Conservation (phyloP, 2,888 invertebrate species). For the Monochamus alternatus region DNA sequence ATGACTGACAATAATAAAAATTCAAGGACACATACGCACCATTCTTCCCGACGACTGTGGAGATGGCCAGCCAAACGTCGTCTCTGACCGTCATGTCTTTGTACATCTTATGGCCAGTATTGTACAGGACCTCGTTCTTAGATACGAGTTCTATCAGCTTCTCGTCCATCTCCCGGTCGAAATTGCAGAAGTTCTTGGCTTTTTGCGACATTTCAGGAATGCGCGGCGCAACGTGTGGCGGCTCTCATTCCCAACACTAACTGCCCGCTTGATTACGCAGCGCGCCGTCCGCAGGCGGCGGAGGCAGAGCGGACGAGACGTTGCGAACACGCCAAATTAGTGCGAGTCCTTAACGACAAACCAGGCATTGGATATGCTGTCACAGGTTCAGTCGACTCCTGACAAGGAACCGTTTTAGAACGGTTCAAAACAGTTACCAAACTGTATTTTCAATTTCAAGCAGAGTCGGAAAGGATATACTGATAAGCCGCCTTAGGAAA, state of each 20-base stretch:
- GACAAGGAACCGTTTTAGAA: too few relatives aligned
- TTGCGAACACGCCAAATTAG: slow-evolving; percentile 23
- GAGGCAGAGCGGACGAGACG: slow-evolving; percentile 17
- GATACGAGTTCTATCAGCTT: slow-evolving; percentile 52
- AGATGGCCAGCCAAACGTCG: slow-evolving; percentile 52
- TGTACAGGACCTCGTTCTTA: slow-evolving; percentile 51
- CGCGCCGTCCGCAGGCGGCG: slow-evolving; percentile 31
- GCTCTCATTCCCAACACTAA: slow-evolving; percentile 24
- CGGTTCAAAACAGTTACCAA: too few relatives aligned
- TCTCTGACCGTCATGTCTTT: slow-evolving; percentile 50
- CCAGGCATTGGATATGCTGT: neutral
- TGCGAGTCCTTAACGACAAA: slow-evolving; percentile 9
- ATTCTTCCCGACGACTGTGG: slow-evolving; percentile 49
- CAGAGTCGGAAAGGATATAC: too few relatives aligned
- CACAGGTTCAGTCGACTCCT: too few relatives aligned
- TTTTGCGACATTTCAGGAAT: slow-evolving; percentile 26
- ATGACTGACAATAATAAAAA: neutral
- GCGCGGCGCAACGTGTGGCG: slow-evolving; percentile 11
- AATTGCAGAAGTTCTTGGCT: slow-evolving; percentile 50
- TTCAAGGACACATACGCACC: slow-evolving; percentile 42
- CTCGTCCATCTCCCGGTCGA: slow-evolving; percentile 51
- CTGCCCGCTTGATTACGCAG: slow-evolving; percentile 29
- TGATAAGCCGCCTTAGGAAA: too few relatives aligned
- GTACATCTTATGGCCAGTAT: slow-evolving; percentile 48
- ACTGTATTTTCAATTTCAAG: too few relatives aligned